phyloP scores from a whole-genome alignment of 2,888 invertebrate genomes.

The Apeira syringaria region DNA sequence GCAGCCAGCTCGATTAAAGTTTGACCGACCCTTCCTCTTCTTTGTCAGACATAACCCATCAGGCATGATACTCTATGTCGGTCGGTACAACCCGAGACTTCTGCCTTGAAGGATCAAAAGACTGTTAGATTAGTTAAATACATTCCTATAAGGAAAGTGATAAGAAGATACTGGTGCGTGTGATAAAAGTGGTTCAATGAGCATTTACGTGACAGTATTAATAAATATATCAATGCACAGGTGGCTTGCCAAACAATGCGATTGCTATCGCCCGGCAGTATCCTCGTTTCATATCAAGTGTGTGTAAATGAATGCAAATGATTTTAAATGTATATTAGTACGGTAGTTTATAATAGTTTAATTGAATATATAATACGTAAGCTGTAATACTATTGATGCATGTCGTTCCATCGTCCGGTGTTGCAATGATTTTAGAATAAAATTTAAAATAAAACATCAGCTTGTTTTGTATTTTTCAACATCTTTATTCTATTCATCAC shows the following conservation, averaged over 20 bases:
- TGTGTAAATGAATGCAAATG: constrained; percentile 58
- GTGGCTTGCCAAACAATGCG: constrained; percentile 40
- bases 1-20: constrained; percentile 88
- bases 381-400: constrained; percentile 37
- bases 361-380: constrained; percentile 43
- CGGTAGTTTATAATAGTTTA: constrained; percentile 47
- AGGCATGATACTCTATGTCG: constrained; percentile 95
- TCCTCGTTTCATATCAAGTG: constrained; percentile 58
- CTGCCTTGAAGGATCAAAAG: constrained; percentile 85
- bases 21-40: constrained; percentile 94
- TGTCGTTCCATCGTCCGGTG: constrained; percentile 52
- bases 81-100: constrained; percentile 93
- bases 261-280: constrained; percentile 25
- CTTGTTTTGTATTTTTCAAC: not conserved
- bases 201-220: constrained; percentile 82
- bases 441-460: constrained; percentile 25
- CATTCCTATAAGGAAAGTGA: constrained; percentile 77
- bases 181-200: constrained; percentile 68
- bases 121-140: constrained; percentile 76
- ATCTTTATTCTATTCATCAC: too few relatives aligned
- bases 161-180: constrained; percentile 70
- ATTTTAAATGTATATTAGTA: constrained; percentile 54
- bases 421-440: constrained; percentile 50
- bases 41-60: constrained; percentile 95
- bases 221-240: constrained; percentile 61